Conservation (phyloP, 1,140 invertebrate species). For the Aphaenogaster floridana region DNA sequence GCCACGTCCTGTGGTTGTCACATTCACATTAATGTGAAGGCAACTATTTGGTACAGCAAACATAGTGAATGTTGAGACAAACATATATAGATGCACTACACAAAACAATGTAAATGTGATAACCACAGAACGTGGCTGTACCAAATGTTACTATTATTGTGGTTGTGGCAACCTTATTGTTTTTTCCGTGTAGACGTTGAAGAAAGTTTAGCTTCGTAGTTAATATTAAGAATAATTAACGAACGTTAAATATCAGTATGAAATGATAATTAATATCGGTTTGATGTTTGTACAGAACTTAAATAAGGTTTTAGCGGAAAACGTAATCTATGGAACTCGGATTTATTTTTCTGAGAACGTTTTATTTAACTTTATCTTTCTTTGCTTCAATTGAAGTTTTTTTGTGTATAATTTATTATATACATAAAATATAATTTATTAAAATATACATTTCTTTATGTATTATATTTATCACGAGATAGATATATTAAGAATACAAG, state of each 20-base stretch:
- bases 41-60: no score
- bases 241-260: background rate
- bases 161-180: no score
- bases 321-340: background rate
- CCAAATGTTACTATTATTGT: no score
- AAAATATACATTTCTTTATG: background rate
- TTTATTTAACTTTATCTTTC: background rate
- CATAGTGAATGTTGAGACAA: no score
- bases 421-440: background rate
- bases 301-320: background rate
- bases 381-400: background rate
- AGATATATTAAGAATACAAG: background rate
- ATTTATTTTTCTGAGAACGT: background rate
- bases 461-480: background rate
- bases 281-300: background rate
- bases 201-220: background rate
- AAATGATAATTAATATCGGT: background rate
- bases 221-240: slow-evolving; percentile 1
- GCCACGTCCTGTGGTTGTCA: no score
- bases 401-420: background rate
- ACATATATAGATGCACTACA: no score
- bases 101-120: no score
- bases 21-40: no score
- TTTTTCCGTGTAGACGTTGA: no score
- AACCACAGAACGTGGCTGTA: no score